Evolutionary conservation across 2,888 invertebrate genomes (phyloP), one percentile per base, ranked within the genome.

Genomic region (Molorchus minor): DNA sequence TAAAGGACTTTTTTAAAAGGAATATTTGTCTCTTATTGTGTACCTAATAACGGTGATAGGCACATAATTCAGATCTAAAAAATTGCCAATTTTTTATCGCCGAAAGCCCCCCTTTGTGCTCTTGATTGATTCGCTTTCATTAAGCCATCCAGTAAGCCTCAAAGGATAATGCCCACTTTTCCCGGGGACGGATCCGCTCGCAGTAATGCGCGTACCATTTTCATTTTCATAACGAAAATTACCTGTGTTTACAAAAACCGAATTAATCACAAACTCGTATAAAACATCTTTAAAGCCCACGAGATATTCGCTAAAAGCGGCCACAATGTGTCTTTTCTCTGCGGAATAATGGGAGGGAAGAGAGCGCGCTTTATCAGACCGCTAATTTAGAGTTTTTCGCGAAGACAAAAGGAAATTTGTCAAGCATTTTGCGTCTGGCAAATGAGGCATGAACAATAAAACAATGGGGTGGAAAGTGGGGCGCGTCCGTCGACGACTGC

Each of bases 351-450:
- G 62, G 60, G 54, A 58, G 60, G 57, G 49, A 62, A 67, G 63
- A 61, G 54, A 45, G 40, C 54, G 40, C 54, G 62, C 60, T 67
- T 61, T 63, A 64, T 66, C 61, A 58, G 61, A 61, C 64, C 61
- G 63, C 65, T 62, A 69, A 67, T 67, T 67, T 62, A 56, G 56
- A 53, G 57, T 59, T 68, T 66, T 68, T 64, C 63, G 56, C 52
- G 46, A 45, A 53, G 60, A 67, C 67, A 69, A 69, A 58, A 65
- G 65, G 52, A 59, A 67, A 64, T 69, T 67, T 67, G 65, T 67
- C 67, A 67, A 64, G 65, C 61, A 65, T 69, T 66, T 63, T 65
- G 49, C 55, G 52, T 60, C 49, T 49, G 58, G 65, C 59, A 69
- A 69, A 69, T 66, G 65, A 65, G 69, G 57, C 65, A 51, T 61